Percentiles rank a stretch among this genome's conserved stretches.
Conservation (phyloP, 2,797 vertebrate species). For the Pogonophryne albipinna region DNA sequence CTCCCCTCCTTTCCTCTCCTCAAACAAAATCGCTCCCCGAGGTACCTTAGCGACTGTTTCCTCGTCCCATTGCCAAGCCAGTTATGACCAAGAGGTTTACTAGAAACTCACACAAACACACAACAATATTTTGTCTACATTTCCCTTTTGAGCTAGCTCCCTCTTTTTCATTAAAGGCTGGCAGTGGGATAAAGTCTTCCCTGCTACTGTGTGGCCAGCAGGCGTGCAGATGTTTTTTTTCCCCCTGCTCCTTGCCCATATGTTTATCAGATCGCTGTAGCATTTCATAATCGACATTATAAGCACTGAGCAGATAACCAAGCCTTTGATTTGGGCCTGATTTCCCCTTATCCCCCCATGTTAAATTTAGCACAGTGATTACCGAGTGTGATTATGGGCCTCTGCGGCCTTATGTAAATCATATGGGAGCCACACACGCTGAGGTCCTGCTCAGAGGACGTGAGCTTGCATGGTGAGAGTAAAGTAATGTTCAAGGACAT, state of each 20-base stretch:
- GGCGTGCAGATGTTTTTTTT: constrained; percentile 76
- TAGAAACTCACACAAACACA: constrained; percentile 45
- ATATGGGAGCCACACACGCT: constrained; percentile 66
- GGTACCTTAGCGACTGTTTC: constrained; percentile 69
- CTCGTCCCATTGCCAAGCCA: constrained; percentile 59
- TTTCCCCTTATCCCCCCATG: constrained; percentile 69
- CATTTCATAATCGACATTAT: constrained; percentile 75
- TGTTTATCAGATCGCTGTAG: constrained; percentile 80
- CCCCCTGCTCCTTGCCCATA: constrained; percentile 53
- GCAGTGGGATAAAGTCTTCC: constrained; percentile 62
- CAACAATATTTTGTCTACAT: constrained; percentile 38
- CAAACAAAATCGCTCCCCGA: constrained; percentile 73
- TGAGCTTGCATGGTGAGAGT: constrained; percentile 33
- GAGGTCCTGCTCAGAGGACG: constrained; percentile 36
- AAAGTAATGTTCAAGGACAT: constrained; percentile 37
- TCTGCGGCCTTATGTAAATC: constrained; percentile 67
- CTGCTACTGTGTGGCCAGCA: constrained; percentile 77
- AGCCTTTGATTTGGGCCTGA: constrained; percentile 77
- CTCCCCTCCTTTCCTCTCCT: constrained; percentile 52
- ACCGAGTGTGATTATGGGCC: constrained; percentile 65
- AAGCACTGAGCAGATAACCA: constrained; percentile 69
- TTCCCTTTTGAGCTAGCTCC: constrained; percentile 59
- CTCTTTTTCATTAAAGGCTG: constrained; percentile 68
- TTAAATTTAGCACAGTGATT: constrained; percentile 82
- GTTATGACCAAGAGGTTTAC: constrained; percentile 68